phyloP scores from a whole-genome alignment of 1,140 invertebrate genomes.

The Hydropsyche tenuis region DNA sequence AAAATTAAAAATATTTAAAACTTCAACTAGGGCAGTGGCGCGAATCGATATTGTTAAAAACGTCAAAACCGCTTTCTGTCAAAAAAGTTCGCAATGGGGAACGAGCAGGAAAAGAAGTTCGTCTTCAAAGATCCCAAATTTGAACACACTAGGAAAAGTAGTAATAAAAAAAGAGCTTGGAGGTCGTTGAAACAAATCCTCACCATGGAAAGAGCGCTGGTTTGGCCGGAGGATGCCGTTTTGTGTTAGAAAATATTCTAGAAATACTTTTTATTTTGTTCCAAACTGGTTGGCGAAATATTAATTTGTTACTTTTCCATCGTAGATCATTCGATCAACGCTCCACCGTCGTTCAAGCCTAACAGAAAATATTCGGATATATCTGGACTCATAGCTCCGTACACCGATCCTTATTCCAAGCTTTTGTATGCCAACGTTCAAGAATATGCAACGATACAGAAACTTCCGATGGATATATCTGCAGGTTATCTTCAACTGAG shows the following conservation, averaged over 20 bases:
- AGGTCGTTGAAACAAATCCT: conserved; percentile 81
- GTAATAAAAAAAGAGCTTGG: conserved; percentile 77
- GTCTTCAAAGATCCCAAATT: conserved; percentile 46
- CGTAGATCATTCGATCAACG: conserved; percentile 83
- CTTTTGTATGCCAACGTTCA: conserved; percentile 83
- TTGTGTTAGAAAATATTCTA: conserved; percentile 65
- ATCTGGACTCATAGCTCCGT: conserved; percentile 84
- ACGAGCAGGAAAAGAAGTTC: conserved; percentile 44
- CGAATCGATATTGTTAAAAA: neutral
- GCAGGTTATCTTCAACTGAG: conserved; percentile 85
- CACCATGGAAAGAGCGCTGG: conserved; percentile 72
- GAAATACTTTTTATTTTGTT: neutral
- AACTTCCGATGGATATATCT: conserved; percentile 88
- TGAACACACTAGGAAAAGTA: conserved; percentile 52
- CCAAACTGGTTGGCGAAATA: too few species aligned
- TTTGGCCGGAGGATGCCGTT: conserved; percentile 72
- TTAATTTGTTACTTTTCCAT: neutral
- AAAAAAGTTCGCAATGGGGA: neutral
- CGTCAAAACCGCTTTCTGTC: neutral
- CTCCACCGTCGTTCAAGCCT: conserved; percentile 88
- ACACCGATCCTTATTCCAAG: conserved; percentile 90
- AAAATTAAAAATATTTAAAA: too few species aligned
- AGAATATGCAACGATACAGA: conserved; percentile 84
- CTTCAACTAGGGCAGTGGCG: neutral
- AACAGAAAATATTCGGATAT: conserved; percentile 94